Base-by-base conservation (phyloP, 2,888 invertebrate genomes). In the Cetonia aurata region DNA sequence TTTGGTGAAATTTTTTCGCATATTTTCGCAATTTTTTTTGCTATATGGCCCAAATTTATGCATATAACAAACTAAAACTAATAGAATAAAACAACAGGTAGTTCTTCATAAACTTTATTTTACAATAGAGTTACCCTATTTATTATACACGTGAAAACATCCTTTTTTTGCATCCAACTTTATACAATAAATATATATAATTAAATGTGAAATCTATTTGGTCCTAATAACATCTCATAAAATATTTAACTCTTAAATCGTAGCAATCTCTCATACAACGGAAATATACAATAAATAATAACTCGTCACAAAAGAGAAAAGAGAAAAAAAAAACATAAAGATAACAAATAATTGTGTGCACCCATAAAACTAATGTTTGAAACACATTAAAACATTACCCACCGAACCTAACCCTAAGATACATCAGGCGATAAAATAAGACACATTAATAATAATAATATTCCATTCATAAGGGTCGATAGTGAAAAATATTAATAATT, bases 131-230 rank as follows among this genome's bases (percentile, higher is more conserved):
- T n/a, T 67, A 53, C 44, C 55, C 57, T 56, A 62, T 70, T 42
- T 57, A 41, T 52, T 71, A 71, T 73, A 75, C 73, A 74, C 72
- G 72, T 74, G 72, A 74, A 75, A 74, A 74, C 74, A 73, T 70
- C 71, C 67, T 62, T 59, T 37, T 68, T 75, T 67, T 55, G 53
- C 53, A 68, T 57, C 15, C 72, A 75, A 73, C 72, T 72, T 75
- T 71, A 70, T 74, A 74, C 73, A 75, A 75, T 75, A 68, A 57
- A 57, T 53, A 73, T 74, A 80, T 80, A 57, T 57, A 57, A 81
- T 79, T 78, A 81, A 80, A 80, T 75, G 80, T 80, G 79, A 78
- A 80, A 80, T 80, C 79, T 79, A 77, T 77, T 82, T 81, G 81
- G 81, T 82, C 81, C 80, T 82, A 82, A n/a, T n/a, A n/a, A 81